Percentiles rank a stretch among this genome's conserved stretches.
Conservation (phyloP, 2,113 vertebrate genomes). For the Cinclus mexicanus region DNA sequence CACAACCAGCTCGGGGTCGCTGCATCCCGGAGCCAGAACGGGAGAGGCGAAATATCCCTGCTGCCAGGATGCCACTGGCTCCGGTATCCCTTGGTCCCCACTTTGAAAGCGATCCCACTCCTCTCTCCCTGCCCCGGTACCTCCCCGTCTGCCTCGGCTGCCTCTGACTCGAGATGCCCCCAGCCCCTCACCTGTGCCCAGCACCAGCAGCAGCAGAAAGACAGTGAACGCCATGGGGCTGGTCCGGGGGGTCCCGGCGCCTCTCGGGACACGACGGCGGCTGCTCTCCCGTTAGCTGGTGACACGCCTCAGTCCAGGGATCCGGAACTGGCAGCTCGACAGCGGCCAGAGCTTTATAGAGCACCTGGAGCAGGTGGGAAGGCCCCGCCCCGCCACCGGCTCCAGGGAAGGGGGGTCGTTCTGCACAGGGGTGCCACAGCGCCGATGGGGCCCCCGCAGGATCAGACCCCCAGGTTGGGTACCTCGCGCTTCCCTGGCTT, state of each 20-base stretch:
- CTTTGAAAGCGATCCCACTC: background rate
- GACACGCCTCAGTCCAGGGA: background rate
- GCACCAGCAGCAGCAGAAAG: background rate
- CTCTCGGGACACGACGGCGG: background rate
- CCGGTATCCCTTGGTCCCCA: accelerated
- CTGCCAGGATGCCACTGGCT: accelerated
- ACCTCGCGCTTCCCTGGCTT: accelerated
- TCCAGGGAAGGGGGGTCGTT: background rate
- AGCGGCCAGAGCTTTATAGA: slow-evolving; percentile 32
- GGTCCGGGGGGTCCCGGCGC: background rate
- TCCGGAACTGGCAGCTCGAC: background rate
- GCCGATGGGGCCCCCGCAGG: accelerated
- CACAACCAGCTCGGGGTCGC: accelerated
- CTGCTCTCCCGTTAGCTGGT: background rate
- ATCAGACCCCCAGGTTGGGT: accelerated
- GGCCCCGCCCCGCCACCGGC: background rate
- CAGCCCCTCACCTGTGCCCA: background rate
- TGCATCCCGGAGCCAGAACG: accelerated
- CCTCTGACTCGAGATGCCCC: background rate
- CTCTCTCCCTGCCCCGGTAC: accelerated
- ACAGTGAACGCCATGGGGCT: background rate
- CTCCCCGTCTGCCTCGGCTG: accelerated
- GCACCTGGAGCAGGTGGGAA: slow-evolving; percentile 45
- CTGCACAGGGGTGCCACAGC: accelerated
- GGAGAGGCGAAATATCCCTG: accelerated